phyloP scores from a whole-genome alignment of 2,888 invertebrate species.

The Epistrophella euchroma region DNA sequence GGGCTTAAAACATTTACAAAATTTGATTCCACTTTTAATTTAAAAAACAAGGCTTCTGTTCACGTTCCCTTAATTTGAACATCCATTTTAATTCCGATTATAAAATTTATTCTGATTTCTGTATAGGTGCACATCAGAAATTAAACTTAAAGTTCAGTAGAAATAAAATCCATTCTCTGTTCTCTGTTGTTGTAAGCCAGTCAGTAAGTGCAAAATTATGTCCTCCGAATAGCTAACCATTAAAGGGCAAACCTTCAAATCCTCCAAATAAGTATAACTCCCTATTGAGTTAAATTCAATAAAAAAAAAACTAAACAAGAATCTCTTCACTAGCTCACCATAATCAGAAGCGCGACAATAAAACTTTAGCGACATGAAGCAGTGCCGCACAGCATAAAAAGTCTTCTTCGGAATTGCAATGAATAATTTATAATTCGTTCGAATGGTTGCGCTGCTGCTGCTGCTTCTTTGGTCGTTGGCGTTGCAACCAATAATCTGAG shows the following conservation, averaged over 20 bases:
- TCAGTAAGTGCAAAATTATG: slow-evolving; percentile 21
- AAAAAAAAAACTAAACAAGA: neutral
- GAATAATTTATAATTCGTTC: slow-evolving; percentile 70
- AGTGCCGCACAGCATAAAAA: slow-evolving; percentile 1
- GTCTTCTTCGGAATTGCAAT: slow-evolving; percentile 42
- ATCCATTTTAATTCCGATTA: neutral
- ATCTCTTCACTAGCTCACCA: slow-evolving; percentile 27
- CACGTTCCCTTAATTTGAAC: neutral
- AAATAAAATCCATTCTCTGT: slow-evolving; percentile 26
- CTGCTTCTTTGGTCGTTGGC: neutral
- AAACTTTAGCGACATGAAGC: slow-evolving; percentile 30
- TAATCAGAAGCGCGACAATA: slow-evolving; percentile 52
- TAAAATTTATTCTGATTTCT: neutral
- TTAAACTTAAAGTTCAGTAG: slow-evolving; percentile 1
- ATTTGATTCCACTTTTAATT: neutral
- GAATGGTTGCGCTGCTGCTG: slow-evolving; percentile 29
- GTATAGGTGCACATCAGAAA: neutral
- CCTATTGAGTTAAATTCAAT: slow-evolving; percentile 32
- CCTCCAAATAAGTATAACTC: slow-evolving; percentile 44
- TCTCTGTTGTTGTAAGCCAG: slow-evolving; percentile 8
- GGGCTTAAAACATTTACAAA: neutral
- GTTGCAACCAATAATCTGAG: slow-evolving; percentile 39
- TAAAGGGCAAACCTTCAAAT: slow-evolving; percentile 33
- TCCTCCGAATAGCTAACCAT: slow-evolving; percentile 19
- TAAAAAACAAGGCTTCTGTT: neutral